A percentile compares a stretch with the other conserved stretches of the same genome.
Conservation (phyloP, 2,113 vertebrate genomes). For the Aptenodytes forsteri region DNA sequence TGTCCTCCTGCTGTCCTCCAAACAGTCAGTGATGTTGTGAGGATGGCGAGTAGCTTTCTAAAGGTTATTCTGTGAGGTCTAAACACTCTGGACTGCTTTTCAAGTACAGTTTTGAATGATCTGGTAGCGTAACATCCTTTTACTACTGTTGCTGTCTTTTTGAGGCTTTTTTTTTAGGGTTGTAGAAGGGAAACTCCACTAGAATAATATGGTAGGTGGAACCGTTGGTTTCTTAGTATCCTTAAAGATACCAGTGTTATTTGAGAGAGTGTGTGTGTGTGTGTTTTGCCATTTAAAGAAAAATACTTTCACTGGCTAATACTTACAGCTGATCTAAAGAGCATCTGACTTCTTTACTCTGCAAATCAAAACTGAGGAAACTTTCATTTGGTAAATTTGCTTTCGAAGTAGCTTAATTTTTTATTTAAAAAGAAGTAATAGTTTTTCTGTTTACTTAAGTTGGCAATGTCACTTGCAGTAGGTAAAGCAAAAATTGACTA, state of each 20-base stretch:
- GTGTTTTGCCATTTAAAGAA: not conserved
- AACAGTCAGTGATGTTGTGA: not conserved
- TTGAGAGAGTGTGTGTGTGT: not conserved
- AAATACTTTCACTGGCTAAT: not conserved
- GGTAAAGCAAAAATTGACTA: not conserved
- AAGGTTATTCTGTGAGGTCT: not conserved
- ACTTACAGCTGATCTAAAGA: not conserved
- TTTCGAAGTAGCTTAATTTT: not conserved
- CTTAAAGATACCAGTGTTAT: not conserved
- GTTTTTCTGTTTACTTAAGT: accelerated
- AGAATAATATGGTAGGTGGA: not conserved
- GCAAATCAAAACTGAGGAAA: not conserved
- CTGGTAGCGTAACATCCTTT: not conserved
- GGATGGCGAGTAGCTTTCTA: not conserved
- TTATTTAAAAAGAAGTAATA: not conserved
- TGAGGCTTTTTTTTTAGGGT: not conserved
- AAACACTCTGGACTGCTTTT: not conserved
- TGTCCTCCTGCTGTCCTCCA: not conserved
- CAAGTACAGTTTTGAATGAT: not conserved
- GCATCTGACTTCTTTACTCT: not conserved
- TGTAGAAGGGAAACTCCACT: not conserved
- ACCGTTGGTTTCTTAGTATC: not conserved
- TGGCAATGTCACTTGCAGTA: not conserved
- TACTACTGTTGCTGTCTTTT: not conserved
- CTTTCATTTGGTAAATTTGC: not conserved